These are phyloP conservation scores for Hippasteria phrygiana DNA, from an alignment of 53 echinoderm and acorn worm genomes.

Conservation along the genomic window DNA sequence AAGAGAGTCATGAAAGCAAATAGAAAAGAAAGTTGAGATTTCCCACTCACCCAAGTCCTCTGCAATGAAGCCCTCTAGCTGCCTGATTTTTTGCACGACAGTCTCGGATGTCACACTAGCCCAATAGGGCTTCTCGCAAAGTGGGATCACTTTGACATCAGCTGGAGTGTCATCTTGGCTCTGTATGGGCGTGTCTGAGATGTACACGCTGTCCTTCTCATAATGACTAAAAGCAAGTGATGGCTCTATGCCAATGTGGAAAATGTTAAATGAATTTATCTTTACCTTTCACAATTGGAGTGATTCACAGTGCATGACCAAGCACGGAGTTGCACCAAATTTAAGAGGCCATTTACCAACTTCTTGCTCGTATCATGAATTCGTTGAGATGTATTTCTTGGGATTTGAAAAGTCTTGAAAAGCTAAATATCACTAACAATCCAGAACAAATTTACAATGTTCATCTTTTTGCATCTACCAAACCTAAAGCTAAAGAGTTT, in stretches of 20 bases:
- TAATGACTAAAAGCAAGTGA: conserved; percentile 85
- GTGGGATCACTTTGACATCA: conserved; percentile 74
- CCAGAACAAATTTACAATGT: no score
- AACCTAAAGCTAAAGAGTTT: no score
- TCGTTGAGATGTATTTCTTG: no score
- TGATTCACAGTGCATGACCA: no score
- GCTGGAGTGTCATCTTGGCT: conserved; percentile 55
- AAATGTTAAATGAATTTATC: no score
- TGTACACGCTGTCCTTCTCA: conserved; percentile 75
- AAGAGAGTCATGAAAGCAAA: not conserved
- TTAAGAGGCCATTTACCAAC: no score
- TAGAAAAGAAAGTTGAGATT: not conserved
- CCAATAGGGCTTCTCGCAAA: conserved; percentile 75
- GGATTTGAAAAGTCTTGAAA: no score
- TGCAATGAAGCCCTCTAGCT: conserved; percentile 70
- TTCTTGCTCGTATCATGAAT: no score
- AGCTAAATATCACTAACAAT: no score
- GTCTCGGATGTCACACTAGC: conserved; percentile 85
- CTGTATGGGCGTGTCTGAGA: conserved; percentile 71
- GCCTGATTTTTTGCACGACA: conserved; percentile 64
- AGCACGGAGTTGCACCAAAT: no score
- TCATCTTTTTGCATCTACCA: no score
- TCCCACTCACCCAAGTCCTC: conserved; percentile 79
- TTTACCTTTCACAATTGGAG: no score
- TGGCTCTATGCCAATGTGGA: conserved; percentile 54